Evolutionary conservation across 1,140 invertebrate species (phyloP), one percentile per base, ranked within the genome.

Genomic region (Drosophila rhopaloa): DNA sequence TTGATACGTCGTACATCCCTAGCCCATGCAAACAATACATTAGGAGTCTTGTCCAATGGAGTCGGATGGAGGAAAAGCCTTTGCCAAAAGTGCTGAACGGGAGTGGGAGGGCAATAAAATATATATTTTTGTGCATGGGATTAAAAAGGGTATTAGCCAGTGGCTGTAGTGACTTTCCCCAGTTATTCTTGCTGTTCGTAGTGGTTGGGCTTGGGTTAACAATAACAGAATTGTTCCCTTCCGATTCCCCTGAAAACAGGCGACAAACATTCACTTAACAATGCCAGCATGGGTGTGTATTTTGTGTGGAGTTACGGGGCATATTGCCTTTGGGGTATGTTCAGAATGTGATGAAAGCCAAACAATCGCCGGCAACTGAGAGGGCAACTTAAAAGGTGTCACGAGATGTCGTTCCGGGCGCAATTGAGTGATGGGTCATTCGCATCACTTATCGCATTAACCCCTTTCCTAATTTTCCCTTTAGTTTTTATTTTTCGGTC

Each of bases 71-170:
- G 19, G 13, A 14, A 1, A 3, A 13, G 24, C 46, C 16, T 16
- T n/a, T 16, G 16, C 14, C 13, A 19, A 19, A 13, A 29, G n/a
- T 1, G 54, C 38, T 32, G 27, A n/a, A 14, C 47, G 29, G 44
- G 16, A 47, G 58, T 53, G 58, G 38, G 44, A 55, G 73, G 72
- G 61, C 61, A 81, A 63, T 70, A 47, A 57, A 63, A 79, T 83
- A 70, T 85, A 81, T 85, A 81, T 86, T 76, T 86, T 78, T 85
- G 78, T 77, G 57, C 48, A 70, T 6, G 66, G 79, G 83, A 76
- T 79, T 85, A 85, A 79, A 79, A 86, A 37, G 83, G 79, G 65
- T 79, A 75, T 86, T 85, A 85, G 81, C 78, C 81, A 81, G 67
- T 80, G 76, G 77, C 56, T 62, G 60, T 38, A 11, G 50, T 41